phyloP scores from a whole-genome alignment of 1,140 invertebrate species.

The Danaus melanippus region DNA sequence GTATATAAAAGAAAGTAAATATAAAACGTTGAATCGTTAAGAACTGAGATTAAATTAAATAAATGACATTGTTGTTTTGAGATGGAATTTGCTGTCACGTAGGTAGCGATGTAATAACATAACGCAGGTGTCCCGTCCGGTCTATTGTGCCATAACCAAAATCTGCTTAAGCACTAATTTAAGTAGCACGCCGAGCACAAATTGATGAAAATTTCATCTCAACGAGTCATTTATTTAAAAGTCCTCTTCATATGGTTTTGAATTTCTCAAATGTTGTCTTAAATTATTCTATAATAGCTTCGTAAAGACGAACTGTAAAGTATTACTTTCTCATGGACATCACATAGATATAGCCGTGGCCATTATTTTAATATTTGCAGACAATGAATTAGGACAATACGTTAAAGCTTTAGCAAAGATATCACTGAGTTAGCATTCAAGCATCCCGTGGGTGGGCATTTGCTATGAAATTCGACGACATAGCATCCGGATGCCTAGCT shows the following conservation, averaged over 20 bases:
- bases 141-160: slow-evolving; percentile 47
- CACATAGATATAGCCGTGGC: too few species aligned
- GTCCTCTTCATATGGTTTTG: too few species aligned
- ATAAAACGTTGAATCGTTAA: too few species aligned
- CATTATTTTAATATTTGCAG: too few species aligned
- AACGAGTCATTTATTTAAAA: too few species aligned
- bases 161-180: slow-evolving; percentile 8
- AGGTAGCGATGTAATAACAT: slow-evolving; percentile 23
- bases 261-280: background rate
- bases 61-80: slow-evolving; percentile 10
- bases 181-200: too few species aligned
- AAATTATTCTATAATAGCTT: slow-evolving; percentile 2
- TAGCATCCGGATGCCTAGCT: slow-evolving; percentile 61
- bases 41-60: too few species aligned
- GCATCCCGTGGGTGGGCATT: slow-evolving; percentile 43
- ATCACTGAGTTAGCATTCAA: slow-evolving; percentile 16
- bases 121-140: slow-evolving; percentile 66
- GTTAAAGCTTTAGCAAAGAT: too few species aligned
- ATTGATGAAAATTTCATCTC: too few species aligned
- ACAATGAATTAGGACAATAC: too few species aligned
- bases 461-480: slow-evolving; percentile 52
- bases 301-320: too few species aligned
- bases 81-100: slow-evolving; percentile 41
- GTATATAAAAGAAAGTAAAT: too few species aligned
- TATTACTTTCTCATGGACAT: slow-evolving; percentile 3